These are phyloP conservation scores for Periphyllus acericola DNA, from an alignment of 2,888 invertebrate species.

Conservation along the genomic window DNA sequence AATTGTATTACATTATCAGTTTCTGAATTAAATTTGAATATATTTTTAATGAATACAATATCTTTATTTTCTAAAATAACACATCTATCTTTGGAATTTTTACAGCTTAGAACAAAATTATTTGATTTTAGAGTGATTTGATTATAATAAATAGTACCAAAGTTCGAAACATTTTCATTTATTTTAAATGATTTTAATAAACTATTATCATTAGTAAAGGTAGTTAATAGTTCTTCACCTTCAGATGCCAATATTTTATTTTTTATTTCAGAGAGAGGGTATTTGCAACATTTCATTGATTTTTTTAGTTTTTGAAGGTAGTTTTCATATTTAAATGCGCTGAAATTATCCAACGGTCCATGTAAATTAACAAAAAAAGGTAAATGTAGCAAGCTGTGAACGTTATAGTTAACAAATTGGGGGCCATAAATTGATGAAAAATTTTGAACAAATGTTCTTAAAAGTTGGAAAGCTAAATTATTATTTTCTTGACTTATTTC, in stretches of 20 bases:
- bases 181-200: not conserved
- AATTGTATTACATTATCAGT: too few relatives aligned
- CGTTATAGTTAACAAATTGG: not conserved
- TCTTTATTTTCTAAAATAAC: not conserved
- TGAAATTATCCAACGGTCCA: not conserved
- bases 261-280: not conserved
- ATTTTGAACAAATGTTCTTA: not conserved
- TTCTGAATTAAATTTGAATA: not conserved
- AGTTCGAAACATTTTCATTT: not conserved
- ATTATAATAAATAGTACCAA: not conserved
- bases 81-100: not conserved
- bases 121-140: not conserved
- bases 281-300: constrained; percentile 17
- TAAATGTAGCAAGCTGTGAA: not conserved
- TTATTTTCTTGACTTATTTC: not conserved
- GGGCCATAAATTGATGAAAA: not conserved
- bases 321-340: not conserved
- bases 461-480: not conserved
- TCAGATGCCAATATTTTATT: not conserved
- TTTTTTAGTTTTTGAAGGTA: not conserved
- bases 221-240: not conserved
- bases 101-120: not conserved
- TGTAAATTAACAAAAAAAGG: not conserved
- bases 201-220: not conserved
- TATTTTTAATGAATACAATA: not conserved